Conservation (phyloP, 2,888 invertebrate species). For the Saturnia japonica region DNA sequence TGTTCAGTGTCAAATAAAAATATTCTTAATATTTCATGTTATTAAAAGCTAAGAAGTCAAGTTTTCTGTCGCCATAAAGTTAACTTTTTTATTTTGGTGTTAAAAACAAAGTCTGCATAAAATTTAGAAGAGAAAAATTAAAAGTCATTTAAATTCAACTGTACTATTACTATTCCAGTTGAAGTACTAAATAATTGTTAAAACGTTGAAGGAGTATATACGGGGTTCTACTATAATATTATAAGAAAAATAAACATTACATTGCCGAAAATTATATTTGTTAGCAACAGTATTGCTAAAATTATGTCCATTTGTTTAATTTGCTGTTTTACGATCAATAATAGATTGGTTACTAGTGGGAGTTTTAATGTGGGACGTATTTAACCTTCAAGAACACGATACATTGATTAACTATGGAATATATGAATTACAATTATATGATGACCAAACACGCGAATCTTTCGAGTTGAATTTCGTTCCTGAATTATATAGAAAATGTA, state of each 20-base stretch:
- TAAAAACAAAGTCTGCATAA: not conserved
- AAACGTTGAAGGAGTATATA: not conserved
- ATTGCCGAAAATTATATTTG: not conserved
- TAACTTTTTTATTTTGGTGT: not conserved
- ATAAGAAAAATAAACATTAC: not conserved
- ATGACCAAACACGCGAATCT: conserved; percentile 5
- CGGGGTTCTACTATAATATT: not conserved
- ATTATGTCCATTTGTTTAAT: not conserved
- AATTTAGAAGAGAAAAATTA: not conserved
- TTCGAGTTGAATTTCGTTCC: not conserved
- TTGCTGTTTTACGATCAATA: not conserved
- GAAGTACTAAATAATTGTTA: not conserved
- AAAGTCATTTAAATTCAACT: not conserved
- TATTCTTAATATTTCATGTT: not conserved
- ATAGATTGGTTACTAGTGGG: conserved; percentile 9
- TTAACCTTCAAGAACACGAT: conserved; percentile 18
- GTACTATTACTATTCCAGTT: not conserved
- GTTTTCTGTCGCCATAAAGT: not conserved
- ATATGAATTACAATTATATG: conserved; percentile 6
- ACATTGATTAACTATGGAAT: conserved; percentile 13
- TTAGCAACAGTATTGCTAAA: not conserved
- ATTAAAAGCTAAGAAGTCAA: not conserved
- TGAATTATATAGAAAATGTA: not conserved
- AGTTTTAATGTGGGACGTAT: conserved; percentile 21
- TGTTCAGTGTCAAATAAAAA: not conserved